phyloP scores from a whole-genome alignment of 2,888 invertebrate species.

The Sylvicola cinctus region DNA sequence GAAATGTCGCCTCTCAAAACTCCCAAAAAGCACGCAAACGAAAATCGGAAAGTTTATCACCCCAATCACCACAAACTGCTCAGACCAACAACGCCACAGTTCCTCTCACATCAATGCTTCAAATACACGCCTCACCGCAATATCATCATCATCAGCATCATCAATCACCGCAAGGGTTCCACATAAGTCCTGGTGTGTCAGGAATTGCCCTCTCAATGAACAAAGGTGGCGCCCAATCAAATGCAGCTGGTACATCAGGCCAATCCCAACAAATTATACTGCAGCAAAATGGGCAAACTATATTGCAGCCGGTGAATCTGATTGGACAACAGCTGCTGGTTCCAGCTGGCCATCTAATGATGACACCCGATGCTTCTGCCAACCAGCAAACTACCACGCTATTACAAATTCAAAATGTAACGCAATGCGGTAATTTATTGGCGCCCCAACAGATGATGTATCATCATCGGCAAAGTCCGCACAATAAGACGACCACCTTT shows the following conservation, averaged over 20 bases:
- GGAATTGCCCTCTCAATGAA: too few relatives aligned
- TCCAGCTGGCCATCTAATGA: constrained; percentile 71
- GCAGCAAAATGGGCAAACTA: constrained; percentile 34
- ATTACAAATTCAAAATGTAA: constrained; percentile 56
- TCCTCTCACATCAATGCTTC: neutral
- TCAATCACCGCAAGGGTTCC: constrained; percentile 48
- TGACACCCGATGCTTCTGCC: too few relatives aligned
- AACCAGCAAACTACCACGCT: too few relatives aligned
- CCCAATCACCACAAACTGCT: constrained; percentile 20
- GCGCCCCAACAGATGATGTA: constrained; percentile 56
- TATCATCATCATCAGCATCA: constrained; percentile 12
- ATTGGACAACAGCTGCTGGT: constrained; percentile 68
- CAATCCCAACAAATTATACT: constrained; percentile 20
- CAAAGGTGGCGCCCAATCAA: too few relatives aligned
- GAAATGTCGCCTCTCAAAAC: constrained; percentile 16
- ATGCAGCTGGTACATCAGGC: too few relatives aligned
- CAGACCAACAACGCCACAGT: constrained; percentile 5
- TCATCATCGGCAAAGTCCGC: constrained; percentile 55
- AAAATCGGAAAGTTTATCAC: constrained; percentile 17
- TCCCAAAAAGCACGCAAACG: too few relatives aligned
- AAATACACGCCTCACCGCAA: neutral
- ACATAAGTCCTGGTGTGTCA: constrained; percentile 55
- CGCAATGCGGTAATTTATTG: constrained; percentile 40
- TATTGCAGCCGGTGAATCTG: constrained; percentile 65
- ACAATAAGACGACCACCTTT: constrained; percentile 52